These are phyloP conservation scores for Caradrina kadenii DNA, from an alignment of 2,888 invertebrate genomes.

Conservation along the genomic window DNA sequence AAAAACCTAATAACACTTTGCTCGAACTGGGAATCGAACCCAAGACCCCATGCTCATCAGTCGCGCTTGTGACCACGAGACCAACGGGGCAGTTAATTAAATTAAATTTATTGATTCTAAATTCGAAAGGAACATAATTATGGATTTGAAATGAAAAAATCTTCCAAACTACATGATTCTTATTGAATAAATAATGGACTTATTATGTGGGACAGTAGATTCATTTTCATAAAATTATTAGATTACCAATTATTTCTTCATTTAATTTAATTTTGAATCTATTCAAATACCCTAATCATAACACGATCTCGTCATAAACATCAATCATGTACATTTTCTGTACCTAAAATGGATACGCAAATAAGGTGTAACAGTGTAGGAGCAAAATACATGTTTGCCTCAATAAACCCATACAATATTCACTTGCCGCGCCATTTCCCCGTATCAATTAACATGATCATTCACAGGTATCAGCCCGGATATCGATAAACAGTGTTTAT, in stretches of 20 bases:
- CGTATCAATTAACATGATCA: slow-evolving; percentile 64
- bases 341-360: slow-evolving; percentile 18
- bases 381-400: slow-evolving; percentile 32
- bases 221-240: neutral
- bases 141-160: neutral
- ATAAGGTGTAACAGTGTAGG: slow-evolving; percentile 37
- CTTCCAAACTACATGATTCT: neutral
- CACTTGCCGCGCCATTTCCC: slow-evolving; percentile 52
- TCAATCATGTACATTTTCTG: slow-evolving; percentile 19
- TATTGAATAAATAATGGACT: neutral
- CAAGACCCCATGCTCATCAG: too few relatives aligned
- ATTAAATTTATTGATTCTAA: neutral
- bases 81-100: too few relatives aligned
- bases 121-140: too few relatives aligned
- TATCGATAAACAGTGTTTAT: slow-evolving; percentile 40
- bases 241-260: neutral
- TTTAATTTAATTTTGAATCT: neutral
- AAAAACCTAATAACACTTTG: too few relatives aligned
- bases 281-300: neutral
- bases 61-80: too few relatives aligned
- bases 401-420: slow-evolving; percentile 60
- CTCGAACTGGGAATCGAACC: too few relatives aligned
- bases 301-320: slow-evolving; percentile 18
- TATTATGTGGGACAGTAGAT: neutral
- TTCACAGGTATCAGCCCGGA: slow-evolving; percentile 44